phyloP scores from a whole-genome alignment of 2,113 vertebrate species.

The Dasyurus viverrinus region DNA sequence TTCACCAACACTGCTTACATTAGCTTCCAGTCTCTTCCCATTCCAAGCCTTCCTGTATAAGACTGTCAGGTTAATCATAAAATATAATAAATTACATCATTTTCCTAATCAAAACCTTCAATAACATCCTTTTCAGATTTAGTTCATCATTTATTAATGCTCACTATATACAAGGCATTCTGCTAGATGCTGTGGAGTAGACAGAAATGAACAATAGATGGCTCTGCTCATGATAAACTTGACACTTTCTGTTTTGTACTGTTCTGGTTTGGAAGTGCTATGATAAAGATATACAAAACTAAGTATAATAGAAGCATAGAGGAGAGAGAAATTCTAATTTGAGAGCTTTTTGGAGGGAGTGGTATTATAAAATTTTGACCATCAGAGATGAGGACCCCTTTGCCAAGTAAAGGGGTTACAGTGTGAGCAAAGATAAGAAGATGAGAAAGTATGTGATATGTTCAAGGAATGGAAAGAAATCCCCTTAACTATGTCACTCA shows the following conservation, averaged over 20 bases:
- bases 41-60: not conserved
- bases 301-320: not conserved
- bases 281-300: slow-evolving; percentile 10
- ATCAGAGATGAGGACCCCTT: not conserved
- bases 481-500: not conserved
- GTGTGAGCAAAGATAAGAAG: not conserved
- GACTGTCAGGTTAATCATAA: not conserved
- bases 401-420: not conserved
- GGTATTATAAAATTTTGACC: not conserved
- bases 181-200: slow-evolving; percentile 3
- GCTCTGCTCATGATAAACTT: not conserved
- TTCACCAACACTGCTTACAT: not conserved
- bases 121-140: not conserved
- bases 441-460: not conserved
- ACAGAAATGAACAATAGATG: not conserved
- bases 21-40: not conserved
- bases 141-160: not conserved
- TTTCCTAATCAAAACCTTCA: not conserved
- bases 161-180: not conserved
- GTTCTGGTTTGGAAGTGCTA: not conserved
- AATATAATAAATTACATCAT: not conserved
- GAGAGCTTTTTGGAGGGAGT: not conserved
- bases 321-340: not conserved
- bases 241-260: not conserved
- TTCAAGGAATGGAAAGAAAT: not conserved